A percentile compares a stretch with the other conserved stretches of the same genome.
Evolutionary conservation across 1,140 invertebrate genomes (phyloP).

Genomic region (Dryas iulia): DNA sequence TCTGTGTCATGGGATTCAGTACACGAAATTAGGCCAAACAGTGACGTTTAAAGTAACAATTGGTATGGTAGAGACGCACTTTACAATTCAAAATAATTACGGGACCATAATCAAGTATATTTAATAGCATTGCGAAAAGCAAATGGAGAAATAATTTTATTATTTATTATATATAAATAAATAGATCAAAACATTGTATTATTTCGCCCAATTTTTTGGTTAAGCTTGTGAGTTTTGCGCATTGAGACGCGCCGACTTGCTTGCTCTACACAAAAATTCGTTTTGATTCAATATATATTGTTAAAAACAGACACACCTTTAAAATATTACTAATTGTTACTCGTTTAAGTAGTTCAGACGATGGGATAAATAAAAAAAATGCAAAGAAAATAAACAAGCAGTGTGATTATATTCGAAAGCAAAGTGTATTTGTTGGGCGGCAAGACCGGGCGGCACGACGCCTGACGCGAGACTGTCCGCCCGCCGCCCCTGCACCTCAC

Average conservation of each 20-base stretch:
- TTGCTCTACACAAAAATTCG: slow-evolving; percentile 47
- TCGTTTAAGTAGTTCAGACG: neutral
- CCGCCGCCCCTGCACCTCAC: slow-evolving; percentile 44
- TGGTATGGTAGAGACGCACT: neutral
- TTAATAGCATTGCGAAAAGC: neutral
- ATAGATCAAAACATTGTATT: slow-evolving; percentile 12
- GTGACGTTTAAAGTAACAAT: slow-evolving; percentile 28
- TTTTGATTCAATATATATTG: slow-evolving; percentile 25
- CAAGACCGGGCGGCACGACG: slow-evolving; percentile 56
- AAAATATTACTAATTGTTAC: slow-evolving; percentile 3
- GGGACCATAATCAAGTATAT: neutral
- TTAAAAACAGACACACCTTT: neutral
- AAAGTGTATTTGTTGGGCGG: slow-evolving; percentile 43
- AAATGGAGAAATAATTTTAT: neutral
- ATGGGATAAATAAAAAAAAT: neutral
- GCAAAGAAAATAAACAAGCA: slow-evolving; percentile 28
- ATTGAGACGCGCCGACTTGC: slow-evolving; percentile 48
- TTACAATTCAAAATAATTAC: neutral
- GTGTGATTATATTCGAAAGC: slow-evolving; percentile 39
- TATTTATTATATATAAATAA: neutral
- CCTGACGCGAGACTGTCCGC: slow-evolving; percentile 71
- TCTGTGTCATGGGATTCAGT: slow-evolving; percentile 38
- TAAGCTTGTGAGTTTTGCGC: slow-evolving; percentile 60
- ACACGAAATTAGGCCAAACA: slow-evolving; percentile 40
- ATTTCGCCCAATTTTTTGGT: slow-evolving; percentile 39